Evolutionary conservation across 2,113 vertebrate species (phyloP), one percentile per base, ranked within the genome.

Genomic region (Salvelinus namaycush): DNA sequence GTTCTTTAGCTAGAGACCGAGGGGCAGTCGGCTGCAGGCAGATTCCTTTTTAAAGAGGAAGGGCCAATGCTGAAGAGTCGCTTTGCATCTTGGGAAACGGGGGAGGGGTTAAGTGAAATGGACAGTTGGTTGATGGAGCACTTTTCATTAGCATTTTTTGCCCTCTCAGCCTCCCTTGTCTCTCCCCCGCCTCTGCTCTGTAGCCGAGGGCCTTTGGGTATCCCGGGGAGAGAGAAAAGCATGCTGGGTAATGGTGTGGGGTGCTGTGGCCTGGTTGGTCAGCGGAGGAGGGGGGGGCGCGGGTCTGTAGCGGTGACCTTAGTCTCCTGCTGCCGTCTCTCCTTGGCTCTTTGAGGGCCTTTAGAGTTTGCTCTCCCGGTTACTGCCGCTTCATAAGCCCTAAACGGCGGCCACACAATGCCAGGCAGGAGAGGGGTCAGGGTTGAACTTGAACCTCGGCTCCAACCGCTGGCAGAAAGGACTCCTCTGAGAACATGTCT

Each of bases 371-470:
- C 84, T 84, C 86, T 86, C 82, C 84, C 79, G 48, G 86, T 93
- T 91, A 93, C 85, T 93, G 83, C 90, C 79, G 88, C 92, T 91
- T 92, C 89, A 91, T 91, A 88, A 91, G 92, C 79, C 84, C 87
- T 90, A 73, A 93, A 92, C 89, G 85, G 86, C 81, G 65, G 68
- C 3, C 78, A 54, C 85, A 93, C 91, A 94, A 92, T 84, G 77
- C 78, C 51, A 59, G 83, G 87, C 85, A 81, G 84, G 82, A 88
- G 79, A 86, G 83, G 70, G 93, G 83, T 93, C 86, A 89, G 54
- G 77, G 79, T 85, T 91, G 84, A 92, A 92, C 89, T 91, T 90
- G 91, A 91, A 91, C 90, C 86, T 81, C 75, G 3, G 74, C 85
- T 87, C 78, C 75, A 31, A 73, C 64, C 74, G 72, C 70, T 12